Base-by-base conservation (phyloP, 2,113 vertebrate species). In the Ardeotis arabs region DNA sequence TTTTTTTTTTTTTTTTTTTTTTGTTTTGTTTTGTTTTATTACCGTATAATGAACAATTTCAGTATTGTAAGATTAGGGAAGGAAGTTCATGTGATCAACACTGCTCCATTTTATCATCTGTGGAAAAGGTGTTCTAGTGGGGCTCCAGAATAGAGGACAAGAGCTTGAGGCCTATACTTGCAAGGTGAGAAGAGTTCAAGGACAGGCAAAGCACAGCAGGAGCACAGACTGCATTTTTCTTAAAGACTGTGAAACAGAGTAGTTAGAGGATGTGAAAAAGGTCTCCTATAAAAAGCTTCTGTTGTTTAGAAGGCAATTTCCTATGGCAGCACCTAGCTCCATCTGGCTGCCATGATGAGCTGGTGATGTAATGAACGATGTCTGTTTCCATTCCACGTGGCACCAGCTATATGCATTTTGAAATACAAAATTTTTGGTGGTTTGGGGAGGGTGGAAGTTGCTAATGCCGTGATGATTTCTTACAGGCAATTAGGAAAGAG, bases 401-500 rank as follows among this genome's bases (percentile, higher is more conserved):
- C 68, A 59, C 6, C 22, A 78, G n/a, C 55, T 84, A 8, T 28
- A 7, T 14, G 25, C 27, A 20, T 37, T 72, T 41, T 53, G 59
- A 88, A 83, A 69, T 18, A 68, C 4, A 45, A 85, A 79, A 90
- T 27, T 81, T 10, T 23, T 72, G 50, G 83, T 89, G 64, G 76
- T 86, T 84, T 92, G 67, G 37, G 59, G 50, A 93, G 94, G 44
- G 84, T 39, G 33, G 56, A 87, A 49, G 12, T 63, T 95, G 79
- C 68, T 68, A 92, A 75, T 21, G 12, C 11, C 24, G 11, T 14
- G 37, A 55, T 28, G 31, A 91, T 82, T 91, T 73, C 88, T 85
- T 64, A 39, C 6, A 80, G 73, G 56, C 24, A 74, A 56, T 47
- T 70, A 89, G 29, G 64, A 81, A 77, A 72, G 25, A 72, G 45